These are phyloP conservation scores for Physeter macrocephalus DNA, from an alignment of 2,113 vertebrate genomes.

Conservation along the genomic window DNA sequence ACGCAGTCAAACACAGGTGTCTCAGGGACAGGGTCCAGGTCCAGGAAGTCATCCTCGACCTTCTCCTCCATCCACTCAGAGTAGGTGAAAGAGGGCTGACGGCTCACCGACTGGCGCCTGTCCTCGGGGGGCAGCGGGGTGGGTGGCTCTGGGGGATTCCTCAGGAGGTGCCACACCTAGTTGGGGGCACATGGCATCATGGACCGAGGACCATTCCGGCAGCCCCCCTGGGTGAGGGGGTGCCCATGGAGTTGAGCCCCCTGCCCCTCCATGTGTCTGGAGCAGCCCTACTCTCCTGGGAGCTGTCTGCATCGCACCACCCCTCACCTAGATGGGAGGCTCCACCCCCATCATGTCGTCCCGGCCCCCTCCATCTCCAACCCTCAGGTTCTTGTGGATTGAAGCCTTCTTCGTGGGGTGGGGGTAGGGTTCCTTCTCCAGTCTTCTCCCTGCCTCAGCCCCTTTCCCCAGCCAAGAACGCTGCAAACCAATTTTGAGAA, in stretches of 20 bases:
- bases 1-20: constrained; percentile 93
- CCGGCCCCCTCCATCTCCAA: background rate
- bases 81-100: constrained; percentile 97
- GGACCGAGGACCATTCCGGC: background rate
- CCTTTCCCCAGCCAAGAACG: background rate
- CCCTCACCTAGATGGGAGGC: background rate
- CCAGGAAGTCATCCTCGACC: constrained; percentile 91
- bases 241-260: background rate
- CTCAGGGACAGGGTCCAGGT: constrained; percentile 90
- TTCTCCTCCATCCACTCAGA: constrained; percentile 93
- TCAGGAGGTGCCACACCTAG: constrained; percentile 84
- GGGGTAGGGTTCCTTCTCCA: background rate
- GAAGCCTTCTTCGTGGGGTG: background rate
- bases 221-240: background rate
- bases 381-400: background rate
- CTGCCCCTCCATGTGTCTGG: background rate
- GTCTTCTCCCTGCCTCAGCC: background rate
- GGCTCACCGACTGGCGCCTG: constrained; percentile 94
- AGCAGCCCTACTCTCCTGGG: background rate
- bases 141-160: constrained; percentile 68
- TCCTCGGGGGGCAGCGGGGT: constrained; percentile 82
- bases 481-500: background rate
- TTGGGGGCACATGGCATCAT: background rate
- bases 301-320: background rate
- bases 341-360: too few species aligned